phyloP scores from a whole-genome alignment of 2,888 invertebrate species.

The Allacma fusca region DNA sequence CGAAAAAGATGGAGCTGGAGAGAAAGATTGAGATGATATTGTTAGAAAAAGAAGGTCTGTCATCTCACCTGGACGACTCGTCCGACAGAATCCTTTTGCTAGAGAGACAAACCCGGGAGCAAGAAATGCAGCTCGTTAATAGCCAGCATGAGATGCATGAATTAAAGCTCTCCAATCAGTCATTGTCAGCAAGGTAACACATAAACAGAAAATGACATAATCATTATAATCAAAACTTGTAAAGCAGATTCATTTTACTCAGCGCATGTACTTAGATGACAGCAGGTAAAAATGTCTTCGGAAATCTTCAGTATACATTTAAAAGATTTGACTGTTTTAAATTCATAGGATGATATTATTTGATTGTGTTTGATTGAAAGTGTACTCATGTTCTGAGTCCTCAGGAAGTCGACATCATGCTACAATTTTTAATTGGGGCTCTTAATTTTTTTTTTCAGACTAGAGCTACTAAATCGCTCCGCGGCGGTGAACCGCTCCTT shows the following conservation, averaged over 20 bases:
- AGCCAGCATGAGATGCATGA: conserved; percentile 72
- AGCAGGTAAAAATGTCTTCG: too few species aligned
- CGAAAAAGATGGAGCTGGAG: conserved; percentile 86
- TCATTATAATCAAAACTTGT: too few species aligned
- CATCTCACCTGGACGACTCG: conserved; percentile 85
- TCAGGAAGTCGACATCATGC: too few species aligned
- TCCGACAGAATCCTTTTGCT: conserved; percentile 86
- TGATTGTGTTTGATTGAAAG: too few species aligned
- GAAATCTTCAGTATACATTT: too few species aligned
- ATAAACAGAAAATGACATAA: too few species aligned
- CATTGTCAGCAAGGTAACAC: conserved; percentile 69
- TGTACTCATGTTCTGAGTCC: too few species aligned
- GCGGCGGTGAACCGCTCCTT: conserved; percentile 72
- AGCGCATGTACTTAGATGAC: too few species aligned
- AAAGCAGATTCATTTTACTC: too few species aligned
- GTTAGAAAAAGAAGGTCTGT: conserved; percentile 80
- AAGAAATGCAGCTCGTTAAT: conserved; percentile 70
- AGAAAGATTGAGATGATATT: conserved; percentile 77
- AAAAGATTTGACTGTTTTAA: too few species aligned
- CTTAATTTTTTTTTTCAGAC: conserved; percentile 65
- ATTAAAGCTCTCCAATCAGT: conserved; percentile 75
- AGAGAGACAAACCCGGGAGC: conserved; percentile 80
- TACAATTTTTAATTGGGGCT: too few species aligned
- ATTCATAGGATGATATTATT: too few species aligned
- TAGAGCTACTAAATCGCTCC: conserved; percentile 71